Percentiles rank a stretch among this genome's conserved stretches.
Evolutionary conservation across 2,797 vertebrate species (phyloP).

Genomic region (Leucoraja ocellata): DNA sequence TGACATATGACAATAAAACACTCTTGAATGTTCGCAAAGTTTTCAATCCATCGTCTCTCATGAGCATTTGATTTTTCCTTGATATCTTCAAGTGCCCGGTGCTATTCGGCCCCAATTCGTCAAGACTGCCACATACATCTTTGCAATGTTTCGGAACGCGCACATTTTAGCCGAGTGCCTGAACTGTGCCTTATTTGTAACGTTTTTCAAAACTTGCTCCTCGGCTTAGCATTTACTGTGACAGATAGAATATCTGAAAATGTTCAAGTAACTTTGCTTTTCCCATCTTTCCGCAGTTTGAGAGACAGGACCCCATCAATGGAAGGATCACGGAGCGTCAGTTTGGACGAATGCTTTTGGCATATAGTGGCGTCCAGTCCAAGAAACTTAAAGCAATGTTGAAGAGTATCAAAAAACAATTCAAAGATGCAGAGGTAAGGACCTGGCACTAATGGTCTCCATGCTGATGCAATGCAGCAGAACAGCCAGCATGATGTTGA

Average conservation of each 20-base stretch:
- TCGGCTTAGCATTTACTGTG: neutral
- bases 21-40: neutral
- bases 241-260: neutral
- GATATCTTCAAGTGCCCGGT: neutral
- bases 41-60: neutral
- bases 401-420: constrained; percentile 91
- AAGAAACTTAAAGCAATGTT: constrained; percentile 91
- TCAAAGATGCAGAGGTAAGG: constrained; percentile 86
- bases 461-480: neutral
- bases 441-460: neutral
- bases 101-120: neutral
- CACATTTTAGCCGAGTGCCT: neutral
- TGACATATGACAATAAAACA: too few relatives aligned
- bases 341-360: constrained; percentile 93
- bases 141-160: neutral
- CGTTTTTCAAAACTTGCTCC: too few relatives aligned
- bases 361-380: constrained; percentile 96
- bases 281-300: constrained; percentile 67
- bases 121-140: too few relatives aligned
- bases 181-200: neutral
- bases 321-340: constrained; percentile 86
- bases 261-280: constrained; percentile 43
- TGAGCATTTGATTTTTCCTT: neutral
- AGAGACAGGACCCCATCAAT: constrained; percentile 79
- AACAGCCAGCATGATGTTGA: neutral